Evolutionary conservation across 2,888 invertebrate genomes (phyloP), one percentile per base, ranked within the genome.

Genomic region (Diplazon laetatorius): DNA sequence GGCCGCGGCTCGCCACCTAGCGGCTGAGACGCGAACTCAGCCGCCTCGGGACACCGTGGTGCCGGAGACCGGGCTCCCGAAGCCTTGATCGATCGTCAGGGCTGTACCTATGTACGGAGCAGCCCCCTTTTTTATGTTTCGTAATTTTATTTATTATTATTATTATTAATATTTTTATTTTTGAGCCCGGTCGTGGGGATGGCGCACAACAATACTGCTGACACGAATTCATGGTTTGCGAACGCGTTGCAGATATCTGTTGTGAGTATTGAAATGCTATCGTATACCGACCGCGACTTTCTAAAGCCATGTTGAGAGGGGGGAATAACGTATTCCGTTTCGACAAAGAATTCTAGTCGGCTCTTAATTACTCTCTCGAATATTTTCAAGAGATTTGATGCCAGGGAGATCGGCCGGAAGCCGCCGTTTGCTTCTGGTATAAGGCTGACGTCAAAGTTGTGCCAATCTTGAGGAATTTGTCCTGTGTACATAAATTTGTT

Each of bases 291-390:
- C 30, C 55, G 68, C 6, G 16, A 20, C 57, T 73, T 76, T n/a
- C 78, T 59, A 14, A 80, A 80, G 0, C 76, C 69, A 12, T 44
- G 69, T 42, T 76, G 76, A 9, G 14, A 10, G 1, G 65, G 42
- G 1, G 73, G 48, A 0, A 77, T 25, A 0, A 74, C 3, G 4
- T 44, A 14, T 2, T 76, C 73, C 1, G 62, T 72, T 63, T 78
- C 78, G 0, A 78, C 4, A 9, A 42, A 72, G 22, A 68, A 79
- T 5, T 76, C 79, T 0, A 79, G 44, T 22, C 72, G 44, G 1
- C 22, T 68, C 63, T 62, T 52, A 14, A 77, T 59, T 10, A 50
- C 46, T n/a, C 22, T 20, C 35, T 77, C 77, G 12, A 77, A 52
- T 18, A 72, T 12, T 60, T 77, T 77, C 50, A 72, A 9, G 4